A percentile compares a stretch with the other conserved stretches of the same genome.
Conservation (phyloP, 2,888 invertebrate species). For the Marronus borbonicus region DNA sequence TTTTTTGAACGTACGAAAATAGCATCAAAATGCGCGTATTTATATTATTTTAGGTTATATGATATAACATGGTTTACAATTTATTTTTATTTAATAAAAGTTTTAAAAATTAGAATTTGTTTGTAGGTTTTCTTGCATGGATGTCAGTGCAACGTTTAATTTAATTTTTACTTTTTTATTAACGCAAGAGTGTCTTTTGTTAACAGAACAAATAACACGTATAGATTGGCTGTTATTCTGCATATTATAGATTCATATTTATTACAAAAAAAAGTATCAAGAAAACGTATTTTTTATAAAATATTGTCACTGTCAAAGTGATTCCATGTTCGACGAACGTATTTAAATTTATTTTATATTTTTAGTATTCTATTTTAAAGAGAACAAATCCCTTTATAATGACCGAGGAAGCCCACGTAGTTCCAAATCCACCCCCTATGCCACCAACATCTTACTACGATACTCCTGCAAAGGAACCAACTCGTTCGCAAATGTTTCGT, state of each 20-base stretch:
- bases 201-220: too few relatives aligned
- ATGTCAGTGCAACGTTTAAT: background rate
- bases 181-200: too few relatives aligned
- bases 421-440: conserved; percentile 39
- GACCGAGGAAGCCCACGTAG: conserved; percentile 14
- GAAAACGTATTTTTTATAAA: conserved; percentile 2
- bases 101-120: background rate
- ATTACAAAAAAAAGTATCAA: too few relatives aligned
- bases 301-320: conserved; percentile 22
- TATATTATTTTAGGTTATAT: conserved; percentile 1
- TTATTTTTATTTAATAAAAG: background rate
- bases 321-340: background rate
- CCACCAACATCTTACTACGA: conserved; percentile 24
- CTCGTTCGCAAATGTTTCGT: conserved; percentile 42
- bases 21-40: background rate
- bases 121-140: too few relatives aligned
- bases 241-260: background rate
- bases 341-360: background rate
- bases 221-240: too few relatives aligned
- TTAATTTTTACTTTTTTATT: too few relatives aligned
- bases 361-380: background rate
- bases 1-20: too few relatives aligned
- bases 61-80: background rate
- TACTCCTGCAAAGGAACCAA: conserved; percentile 5
- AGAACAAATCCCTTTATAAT: conserved; percentile 7